These are phyloP conservation scores for Rosalia funebris DNA, from an alignment of 2,888 invertebrate species.

Conservation along the genomic window DNA sequence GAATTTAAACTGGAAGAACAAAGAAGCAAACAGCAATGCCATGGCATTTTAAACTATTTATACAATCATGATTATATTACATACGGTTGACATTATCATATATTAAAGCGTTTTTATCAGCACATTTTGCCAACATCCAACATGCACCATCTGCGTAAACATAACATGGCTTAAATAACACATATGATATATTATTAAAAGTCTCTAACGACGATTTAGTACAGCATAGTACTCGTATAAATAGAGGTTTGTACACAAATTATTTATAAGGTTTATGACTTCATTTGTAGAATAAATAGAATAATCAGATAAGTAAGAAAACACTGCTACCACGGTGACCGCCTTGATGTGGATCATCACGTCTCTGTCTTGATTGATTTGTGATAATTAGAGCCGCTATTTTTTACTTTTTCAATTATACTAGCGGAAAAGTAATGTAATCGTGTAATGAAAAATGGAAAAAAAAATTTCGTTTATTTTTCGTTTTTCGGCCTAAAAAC, in stretches of 20 bases:
- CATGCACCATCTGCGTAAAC: slow-evolving; percentile 15
- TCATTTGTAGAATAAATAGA: not conserved
- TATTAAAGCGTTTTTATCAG: slow-evolving; percentile 11
- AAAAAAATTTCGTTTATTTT: no score
- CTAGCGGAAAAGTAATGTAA: no score
- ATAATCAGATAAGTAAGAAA: not conserved
- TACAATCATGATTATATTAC: slow-evolving; percentile 11
- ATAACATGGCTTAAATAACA: slow-evolving; percentile 1
- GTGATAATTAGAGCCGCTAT: no score
- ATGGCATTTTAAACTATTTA: not conserved
- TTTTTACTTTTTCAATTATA: no score
- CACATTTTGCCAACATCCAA: slow-evolving; percentile 18
- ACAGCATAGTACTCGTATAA: not conserved
- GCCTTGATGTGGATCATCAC: no score
- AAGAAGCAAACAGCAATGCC: not conserved
- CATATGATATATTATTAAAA: slow-evolving; percentile 1
- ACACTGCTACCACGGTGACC: not conserved
- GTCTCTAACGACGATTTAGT: not conserved
- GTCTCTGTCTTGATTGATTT: no score
- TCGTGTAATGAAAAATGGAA: no score
- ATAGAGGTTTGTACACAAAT: not conserved
- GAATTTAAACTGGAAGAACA: not conserved
- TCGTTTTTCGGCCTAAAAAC: no score
- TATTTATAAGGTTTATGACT: not conserved
- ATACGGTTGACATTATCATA: slow-evolving; percentile 16